Evolutionary conservation across 2,888 invertebrate species (phyloP), one percentile per base, ranked within the genome.

Genomic region (Pimpla rufipes): DNA sequence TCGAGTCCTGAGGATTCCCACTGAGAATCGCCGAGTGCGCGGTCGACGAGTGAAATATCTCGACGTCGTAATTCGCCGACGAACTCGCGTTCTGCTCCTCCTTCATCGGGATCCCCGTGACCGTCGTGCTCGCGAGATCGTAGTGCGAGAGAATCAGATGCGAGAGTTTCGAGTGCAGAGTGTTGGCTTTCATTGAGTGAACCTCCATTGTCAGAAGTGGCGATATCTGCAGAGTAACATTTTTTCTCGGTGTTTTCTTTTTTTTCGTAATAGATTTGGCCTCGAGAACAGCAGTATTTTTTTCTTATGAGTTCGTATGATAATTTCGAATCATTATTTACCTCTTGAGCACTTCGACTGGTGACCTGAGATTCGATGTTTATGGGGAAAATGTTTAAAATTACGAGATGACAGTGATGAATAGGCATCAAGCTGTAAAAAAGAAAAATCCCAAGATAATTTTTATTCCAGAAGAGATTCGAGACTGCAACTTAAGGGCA

Each of bases 21-120:
- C 95, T 95, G 40, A 98, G 94, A 55, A 98, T 95, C 0, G 98
- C 97, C 0, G 96, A 95, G 90, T 99, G 99, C 0, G 98, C 98
- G 16, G 96, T 96, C 8, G 96, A 95, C 0, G 97, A 96, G 92
- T 99, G 99, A 87, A 99, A 96, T 83, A 99, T 97, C 93, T 99
- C 99, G 0, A 99, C 99, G 92, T 99, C 99, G 91, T 99, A 99
- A 94, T 99, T 99, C 0, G 99, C 98, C 78, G 99, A 99, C 0
- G 98, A 98, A 92, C 98, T 98, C 0, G 99, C 98, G 93, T 99
- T 99, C 94, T 99, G 99, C 93, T 99, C 99, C 93, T 99, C 99
- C 94, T 99, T 99, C 99, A 99, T 99, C 0, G 99, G 99, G 89
- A 99, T 99, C 3, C 99, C 98, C 6, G 99, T 99, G 0, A 99